These are phyloP conservation scores for Scrobipalpa costella DNA, from an alignment of 2,888 invertebrate species.

Conservation along the genomic window DNA sequence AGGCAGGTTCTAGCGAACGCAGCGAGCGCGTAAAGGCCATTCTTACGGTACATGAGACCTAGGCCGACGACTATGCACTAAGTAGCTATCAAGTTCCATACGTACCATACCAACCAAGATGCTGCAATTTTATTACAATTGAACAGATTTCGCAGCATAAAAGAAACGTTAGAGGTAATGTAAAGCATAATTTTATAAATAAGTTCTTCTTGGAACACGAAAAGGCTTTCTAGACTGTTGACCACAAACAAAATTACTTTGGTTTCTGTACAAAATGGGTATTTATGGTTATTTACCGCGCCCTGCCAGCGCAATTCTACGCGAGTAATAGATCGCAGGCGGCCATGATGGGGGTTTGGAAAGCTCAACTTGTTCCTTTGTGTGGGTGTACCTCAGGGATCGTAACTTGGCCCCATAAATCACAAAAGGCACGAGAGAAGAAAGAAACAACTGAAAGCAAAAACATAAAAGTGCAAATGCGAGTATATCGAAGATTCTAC, in stretches of 20 bases:
- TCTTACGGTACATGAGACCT: constrained; percentile 63
- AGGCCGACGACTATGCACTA: constrained; percentile 40
- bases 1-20: constrained; percentile 40
- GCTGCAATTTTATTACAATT: background rate
- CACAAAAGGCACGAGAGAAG: background rate
- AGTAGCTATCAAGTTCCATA: constrained; percentile 10
- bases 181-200: constrained; percentile 8
- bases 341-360: constrained; percentile 12
- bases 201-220: constrained; percentile 15
- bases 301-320: constrained; percentile 15
- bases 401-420: constrained; percentile 11
- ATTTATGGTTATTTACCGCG: constrained; percentile 23
- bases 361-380: constrained; percentile 13
- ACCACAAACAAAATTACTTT: constrained; percentile 28
- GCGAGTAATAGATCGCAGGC: constrained; percentile 21
- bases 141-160: background rate
- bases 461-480: background rate
- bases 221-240: constrained; percentile 16
- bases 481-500: background rate
- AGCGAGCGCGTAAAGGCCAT: constrained; percentile 52
- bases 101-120: background rate
- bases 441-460: background rate
- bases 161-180: background rate
- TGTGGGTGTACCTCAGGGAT: constrained; percentile 17
- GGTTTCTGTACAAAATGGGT: constrained; percentile 10